Base-by-base conservation (phyloP, 2,888 invertebrate species). In the Tyria jacobaeae region DNA sequence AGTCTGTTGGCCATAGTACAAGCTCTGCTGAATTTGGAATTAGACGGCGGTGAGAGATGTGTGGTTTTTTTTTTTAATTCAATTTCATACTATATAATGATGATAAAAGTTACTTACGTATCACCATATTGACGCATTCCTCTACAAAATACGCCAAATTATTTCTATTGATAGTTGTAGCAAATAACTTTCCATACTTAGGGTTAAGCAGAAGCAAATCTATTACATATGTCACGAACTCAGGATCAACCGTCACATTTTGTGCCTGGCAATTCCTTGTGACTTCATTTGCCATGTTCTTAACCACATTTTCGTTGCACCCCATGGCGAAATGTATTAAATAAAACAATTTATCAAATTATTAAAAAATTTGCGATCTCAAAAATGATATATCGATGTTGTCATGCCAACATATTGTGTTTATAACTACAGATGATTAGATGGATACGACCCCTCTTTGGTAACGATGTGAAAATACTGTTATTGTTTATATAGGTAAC, bases 231-330 rank as follows among this genome's bases (percentile, higher is more conserved):
- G 90, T 88, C 0, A 95, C 91, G 60, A 95, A 95, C 14, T 94
- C 93, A 0, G 91, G 85, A 15, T 94, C 91, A 0, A 94, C 88
- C 0, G 80, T 75, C 1, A 94, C 84, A 47, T 87, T 87, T 12
- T 86, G 85, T 0, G 86, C 74, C 64, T 89, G 91, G 70, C 95
- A 95, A 74, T 95, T 94, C 60, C 95, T 84, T 0, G 94, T 86
- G 52, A 95, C 91, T 86, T 95, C 95, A 64, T 92, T 94, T 0
- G 95, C 94, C 70, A 95, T 94, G 75, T 95, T 95, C 73, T 95
- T 94, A 14, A 94, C 87, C 21, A 94, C 86, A 71, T 94, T 94
- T 49, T 94, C 93, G 75, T 92, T 92, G 71, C 89, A 89, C 44
- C 89, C 89, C 91, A 93, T 92, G 49, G 55, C 80, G 57, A 62